Evolutionary conservation across 2,888 invertebrate genomes (phyloP).

Genomic region (Mactromeris polynyma): DNA sequence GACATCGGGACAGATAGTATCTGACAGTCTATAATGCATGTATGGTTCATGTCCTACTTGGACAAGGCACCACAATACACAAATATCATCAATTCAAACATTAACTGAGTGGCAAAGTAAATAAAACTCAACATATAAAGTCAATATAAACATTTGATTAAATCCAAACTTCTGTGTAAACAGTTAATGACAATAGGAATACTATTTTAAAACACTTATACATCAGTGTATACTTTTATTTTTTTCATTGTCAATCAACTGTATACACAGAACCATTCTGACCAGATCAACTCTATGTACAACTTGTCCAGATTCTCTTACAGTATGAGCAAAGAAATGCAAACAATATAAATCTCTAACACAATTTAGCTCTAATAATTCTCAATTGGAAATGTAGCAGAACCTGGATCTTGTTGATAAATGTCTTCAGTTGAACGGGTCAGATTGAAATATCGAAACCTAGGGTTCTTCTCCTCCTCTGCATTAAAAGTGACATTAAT

Average conservation of each 20-base stretch:
- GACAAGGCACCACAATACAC: neutral
- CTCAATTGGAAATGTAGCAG: constrained; percentile 62
- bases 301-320: constrained; percentile 29
- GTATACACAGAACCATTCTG: neutral
- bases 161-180: neutral
- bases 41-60: neutral
- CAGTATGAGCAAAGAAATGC: neutral
- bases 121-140: neutral
- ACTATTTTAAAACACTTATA: neutral
- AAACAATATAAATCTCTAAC: neutral
- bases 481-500: constrained; percentile 74
- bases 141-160: neutral
- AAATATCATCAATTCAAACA: neutral
- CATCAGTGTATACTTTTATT: neutral
- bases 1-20: neutral
- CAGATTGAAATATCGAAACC: constrained; percentile 77
- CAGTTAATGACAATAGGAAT: neutral
- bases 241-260: neutral
- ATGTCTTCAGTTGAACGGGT: constrained; percentile 75
- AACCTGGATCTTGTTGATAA: constrained; percentile 65
- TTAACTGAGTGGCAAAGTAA: neutral
- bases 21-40: neutral
- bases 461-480: constrained; percentile 71
- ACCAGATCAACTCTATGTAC: constrained; percentile 6
- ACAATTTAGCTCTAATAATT: constrained; percentile 38